Conservation (phyloP, 1,140 invertebrate species). For the Euura lappo region DNA sequence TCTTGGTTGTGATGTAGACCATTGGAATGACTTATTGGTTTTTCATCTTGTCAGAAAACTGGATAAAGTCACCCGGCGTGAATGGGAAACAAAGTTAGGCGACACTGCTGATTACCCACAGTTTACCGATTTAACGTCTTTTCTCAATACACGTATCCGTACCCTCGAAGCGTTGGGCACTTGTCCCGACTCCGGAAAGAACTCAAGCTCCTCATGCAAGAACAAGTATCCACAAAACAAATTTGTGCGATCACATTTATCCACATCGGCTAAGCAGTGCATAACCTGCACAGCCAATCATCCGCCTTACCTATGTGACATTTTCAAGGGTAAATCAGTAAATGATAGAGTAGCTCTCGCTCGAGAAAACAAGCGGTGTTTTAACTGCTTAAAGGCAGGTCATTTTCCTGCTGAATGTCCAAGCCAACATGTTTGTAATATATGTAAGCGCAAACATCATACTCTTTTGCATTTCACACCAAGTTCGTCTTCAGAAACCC, state of each 20-base stretch:
- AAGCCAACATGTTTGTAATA: slow-evolving; percentile 20
- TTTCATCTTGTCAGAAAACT: slow-evolving; percentile 26
- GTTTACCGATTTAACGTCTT: slow-evolving; percentile 13
- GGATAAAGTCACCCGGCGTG: slow-evolving; percentile 24
- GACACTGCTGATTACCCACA: background rate
- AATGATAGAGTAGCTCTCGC: slow-evolving; percentile 20
- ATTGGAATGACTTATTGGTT: slow-evolving; percentile 29
- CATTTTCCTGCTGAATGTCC: slow-evolving; percentile 25
- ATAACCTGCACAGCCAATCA: slow-evolving; percentile 17
- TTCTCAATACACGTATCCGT: slow-evolving; percentile 13
- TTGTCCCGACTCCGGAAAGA: background rate
- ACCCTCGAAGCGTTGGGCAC: no score
- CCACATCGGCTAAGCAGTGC: slow-evolving; percentile 3
- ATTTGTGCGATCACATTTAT: slow-evolving; percentile 17
- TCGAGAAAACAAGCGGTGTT: slow-evolving; percentile 17
- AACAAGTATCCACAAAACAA: background rate
- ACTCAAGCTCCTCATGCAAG: background rate
- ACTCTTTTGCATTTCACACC: slow-evolving; percentile 11
- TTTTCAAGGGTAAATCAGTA: slow-evolving; percentile 18
- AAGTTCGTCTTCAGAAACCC: background rate
- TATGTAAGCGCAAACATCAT: slow-evolving; percentile 23
- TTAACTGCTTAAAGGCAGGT: slow-evolving; percentile 24
- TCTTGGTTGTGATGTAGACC: slow-evolving; percentile 20
- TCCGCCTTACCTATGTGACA: slow-evolving; percentile 22
- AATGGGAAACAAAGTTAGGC: slow-evolving; percentile 20